These are phyloP conservation scores for Colistium nudipinnis DNA, from an alignment of 2,113 vertebrate species.

Conservation along the genomic window DNA sequence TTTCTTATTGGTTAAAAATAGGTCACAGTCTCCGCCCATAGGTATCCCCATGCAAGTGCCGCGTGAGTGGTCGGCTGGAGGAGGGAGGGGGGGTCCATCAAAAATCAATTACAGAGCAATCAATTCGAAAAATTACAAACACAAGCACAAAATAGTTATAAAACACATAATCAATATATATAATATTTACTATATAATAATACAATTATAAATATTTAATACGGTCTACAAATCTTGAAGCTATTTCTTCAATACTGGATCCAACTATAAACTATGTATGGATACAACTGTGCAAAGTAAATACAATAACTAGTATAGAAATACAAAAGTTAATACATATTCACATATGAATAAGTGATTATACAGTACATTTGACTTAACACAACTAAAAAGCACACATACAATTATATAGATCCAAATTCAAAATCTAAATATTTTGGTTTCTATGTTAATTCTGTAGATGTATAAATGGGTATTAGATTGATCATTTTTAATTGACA, in stretches of 20 bases:
- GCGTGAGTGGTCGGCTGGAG: slow-evolving; percentile 73
- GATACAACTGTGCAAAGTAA: background rate
- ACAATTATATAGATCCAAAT: no score
- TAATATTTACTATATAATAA: no score
- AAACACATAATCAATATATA: no score
- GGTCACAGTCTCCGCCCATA: slow-evolving; percentile 81
- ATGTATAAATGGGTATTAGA: no score
- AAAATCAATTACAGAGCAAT: background rate
- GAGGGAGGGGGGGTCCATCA: background rate
- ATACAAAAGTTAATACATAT: background rate
- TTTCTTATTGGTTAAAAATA: slow-evolving; percentile 78
- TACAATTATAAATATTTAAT: no score
- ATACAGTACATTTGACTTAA: background rate
- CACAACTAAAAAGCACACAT: no score
- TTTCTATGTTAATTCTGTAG: no score
- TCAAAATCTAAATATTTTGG: no score
- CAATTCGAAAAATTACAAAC: background rate
- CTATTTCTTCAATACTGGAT: no score
- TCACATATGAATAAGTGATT: background rate
- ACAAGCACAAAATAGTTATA: background rate
- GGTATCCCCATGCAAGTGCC: slow-evolving; percentile 77
- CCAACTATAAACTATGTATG: background rate
- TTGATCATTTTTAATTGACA: no score
- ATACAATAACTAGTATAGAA: background rate
- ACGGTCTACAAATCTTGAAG: no score